Base-by-base conservation (phyloP, 2,113 vertebrate genomes). In the Periophthalmodon schlosseri region DNA sequence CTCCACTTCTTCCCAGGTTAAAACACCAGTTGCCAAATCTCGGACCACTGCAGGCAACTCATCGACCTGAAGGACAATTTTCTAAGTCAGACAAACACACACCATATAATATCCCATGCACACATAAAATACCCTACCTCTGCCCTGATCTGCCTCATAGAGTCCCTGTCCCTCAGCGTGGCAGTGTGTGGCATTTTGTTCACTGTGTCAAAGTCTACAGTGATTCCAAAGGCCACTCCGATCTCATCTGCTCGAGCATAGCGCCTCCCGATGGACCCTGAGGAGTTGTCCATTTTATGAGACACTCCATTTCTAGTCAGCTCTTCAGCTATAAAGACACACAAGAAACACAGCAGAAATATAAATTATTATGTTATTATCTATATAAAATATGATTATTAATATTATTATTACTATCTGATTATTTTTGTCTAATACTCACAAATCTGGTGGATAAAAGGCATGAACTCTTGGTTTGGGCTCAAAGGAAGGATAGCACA, bases 241-340 rank as follows among this genome's bases (percentile, higher is more conserved):
- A 99, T 94, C 93, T 99, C 97, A 0, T 99, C 98, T 0, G 97
- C 98, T 80, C 96, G 91, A 69, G 98, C 96, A 0, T 98, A 99
- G 73, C 97, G 97, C 72, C 96, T 93, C 18, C 97, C 97, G 0
- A 98, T 98, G 79, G 98, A 99, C 0, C 97, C 97, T 0, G 96
- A 96, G 0, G 98, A 97, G 49, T 99, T 96, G 0, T 99, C 97
- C 79, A 98, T 97, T 80, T 99, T 99, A 90, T 98, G 93, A 11
- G 96, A 98, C 33, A 99, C 94, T 0, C 95, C 92, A 0, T 94
- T 92, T 91, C 91, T 95, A 82, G 97, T 98, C 90, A 99, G 91
- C 0, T 96, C 95, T 79, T 98, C 96, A 2, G 97, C 98, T 94
- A 46, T 14, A 68, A 70, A 13, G 18, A 47, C 11, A 49, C 11